These are phyloP conservation scores for Monoplex corrugatus DNA, from an alignment of 2,888 invertebrate genomes.

Conservation along the genomic window DNA sequence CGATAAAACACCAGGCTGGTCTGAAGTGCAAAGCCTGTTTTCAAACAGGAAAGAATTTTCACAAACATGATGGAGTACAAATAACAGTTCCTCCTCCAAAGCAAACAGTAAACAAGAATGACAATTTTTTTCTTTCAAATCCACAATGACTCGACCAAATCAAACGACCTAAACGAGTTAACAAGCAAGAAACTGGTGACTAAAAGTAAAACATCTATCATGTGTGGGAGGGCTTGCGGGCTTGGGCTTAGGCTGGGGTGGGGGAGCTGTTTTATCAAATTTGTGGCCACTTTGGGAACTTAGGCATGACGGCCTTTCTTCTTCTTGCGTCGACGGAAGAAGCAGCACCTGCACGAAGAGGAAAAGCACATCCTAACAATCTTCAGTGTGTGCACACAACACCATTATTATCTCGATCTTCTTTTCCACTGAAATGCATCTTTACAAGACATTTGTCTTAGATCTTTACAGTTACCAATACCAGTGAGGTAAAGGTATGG, in stretches of 20 bases:
- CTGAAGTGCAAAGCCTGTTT: neutral
- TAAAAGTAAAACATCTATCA: neutral
- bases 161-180: conserved; percentile 5
- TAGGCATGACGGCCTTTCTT: conserved; percentile 89
- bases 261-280: neutral
- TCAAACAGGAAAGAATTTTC: conserved; percentile 28
- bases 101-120: conserved; percentile 27
- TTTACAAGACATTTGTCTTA: too few species aligned
- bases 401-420: neutral
- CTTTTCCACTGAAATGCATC: neutral
- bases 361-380: conserved; percentile 58
- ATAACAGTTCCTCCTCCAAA: conserved; percentile 35
- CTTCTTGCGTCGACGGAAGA: conserved; percentile 99
- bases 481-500: too few species aligned
- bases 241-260: neutral
- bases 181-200: conserved; percentile 41
- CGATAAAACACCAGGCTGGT: too few species aligned
- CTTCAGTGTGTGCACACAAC: conserved; percentile 45
- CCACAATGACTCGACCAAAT: conserved; percentile 26
- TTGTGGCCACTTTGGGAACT: conserved; percentile 51
- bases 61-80: neutral
- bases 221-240: neutral
- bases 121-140: neutral
- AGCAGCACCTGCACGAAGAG: conserved; percentile 93
- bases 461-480: too few species aligned